Base-by-base conservation (phyloP, 2,797 vertebrate species). In the Hippoglossus hippoglossus region DNA sequence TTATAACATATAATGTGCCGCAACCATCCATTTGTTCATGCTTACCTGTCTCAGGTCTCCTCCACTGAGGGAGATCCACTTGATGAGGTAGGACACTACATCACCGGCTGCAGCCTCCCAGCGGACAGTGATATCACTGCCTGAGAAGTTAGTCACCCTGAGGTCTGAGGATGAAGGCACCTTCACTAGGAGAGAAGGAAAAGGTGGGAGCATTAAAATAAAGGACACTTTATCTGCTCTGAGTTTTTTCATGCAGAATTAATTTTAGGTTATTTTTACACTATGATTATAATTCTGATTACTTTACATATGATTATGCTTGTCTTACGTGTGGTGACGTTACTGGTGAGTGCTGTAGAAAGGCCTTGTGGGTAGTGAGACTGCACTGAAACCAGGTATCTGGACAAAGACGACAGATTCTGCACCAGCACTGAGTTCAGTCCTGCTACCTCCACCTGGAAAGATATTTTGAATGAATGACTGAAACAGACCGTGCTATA, bases 21-120 rank as follows among this genome's bases (percentile, higher is more conserved):
- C 36, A 50, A 1, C 12, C 19, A 10, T 21, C 39, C 8, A 4
- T 28, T 5, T 2, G 26, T 31, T 3, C 13, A 2, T 1, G n/a
- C 0, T 65, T 79, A 99, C 98, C 96, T 99, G 96, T 41, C 91
- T 95, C 50, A 97, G 93, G 70, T 95, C 91, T 53, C 96, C 96
- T 64, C 96, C 96, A 28, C 94, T 92, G 13, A 95, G 92, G 1
- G 96, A 95, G 31, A 93, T 98, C 97, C 97, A 99, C 78, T 96
- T 98, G 89, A 98, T 97, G 81, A 97, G 95, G 66, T 98, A 98
- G 7, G 95, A 95, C 5, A 96, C 94, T 2, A 98, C 96, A 0
- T 98, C 96, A 0, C 95, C 95, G 0, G 95, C 95, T 0, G 95
- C 95, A 0, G 95, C 87, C 51, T 94, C 94, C 97, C 97, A 99